Conservation (phyloP, 2,797 vertebrate species). For the Serranus cabrilla region DNA sequence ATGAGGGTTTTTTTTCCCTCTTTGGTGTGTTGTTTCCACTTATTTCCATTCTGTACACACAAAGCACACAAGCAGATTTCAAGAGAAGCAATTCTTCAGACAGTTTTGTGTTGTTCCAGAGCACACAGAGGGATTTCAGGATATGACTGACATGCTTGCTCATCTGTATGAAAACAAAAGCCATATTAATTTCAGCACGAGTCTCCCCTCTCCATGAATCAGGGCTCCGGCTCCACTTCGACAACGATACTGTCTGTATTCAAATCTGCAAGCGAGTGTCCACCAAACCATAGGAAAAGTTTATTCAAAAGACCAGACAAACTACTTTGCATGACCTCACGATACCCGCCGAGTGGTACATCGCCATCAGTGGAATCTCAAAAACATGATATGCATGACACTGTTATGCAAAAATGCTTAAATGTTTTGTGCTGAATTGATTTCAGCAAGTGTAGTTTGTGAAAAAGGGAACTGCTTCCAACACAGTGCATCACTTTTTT, state of each 20-base stretch:
- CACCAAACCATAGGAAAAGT: slow-evolving; percentile 44
- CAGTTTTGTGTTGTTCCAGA: slow-evolving; percentile 29
- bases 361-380: slow-evolving; percentile 47
- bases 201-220: slow-evolving; percentile 15
- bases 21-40: slow-evolving; percentile 9
- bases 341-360: slow-evolving; percentile 27
- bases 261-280: slow-evolving; percentile 57
- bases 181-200: slow-evolving; percentile 56
- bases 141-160: slow-evolving; percentile 57
- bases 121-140: slow-evolving; percentile 49
- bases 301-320: slow-evolving; percentile 57
- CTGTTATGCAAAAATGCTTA: slow-evolving; percentile 57
- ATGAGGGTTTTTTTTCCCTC: background rate
- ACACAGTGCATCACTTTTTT: background rate
- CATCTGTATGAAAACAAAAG: slow-evolving; percentile 64
- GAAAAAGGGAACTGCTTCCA: slow-evolving; percentile 15
- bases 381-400: slow-evolving; percentile 13
- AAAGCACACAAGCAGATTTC: slow-evolving; percentile 40
- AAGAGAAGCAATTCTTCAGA: slow-evolving; percentile 28
- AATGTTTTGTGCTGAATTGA: slow-evolving; percentile 40
- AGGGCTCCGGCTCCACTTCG: slow-evolving; percentile 39
- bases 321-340: slow-evolving; percentile 66
- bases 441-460: slow-evolving; percentile 23
- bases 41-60: slow-evolving; percentile 33
- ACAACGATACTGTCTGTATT: slow-evolving; percentile 64